Evolutionary conservation across 2,888 invertebrate genomes (phyloP).

Genomic region (Hypsopygia costalis): DNA sequence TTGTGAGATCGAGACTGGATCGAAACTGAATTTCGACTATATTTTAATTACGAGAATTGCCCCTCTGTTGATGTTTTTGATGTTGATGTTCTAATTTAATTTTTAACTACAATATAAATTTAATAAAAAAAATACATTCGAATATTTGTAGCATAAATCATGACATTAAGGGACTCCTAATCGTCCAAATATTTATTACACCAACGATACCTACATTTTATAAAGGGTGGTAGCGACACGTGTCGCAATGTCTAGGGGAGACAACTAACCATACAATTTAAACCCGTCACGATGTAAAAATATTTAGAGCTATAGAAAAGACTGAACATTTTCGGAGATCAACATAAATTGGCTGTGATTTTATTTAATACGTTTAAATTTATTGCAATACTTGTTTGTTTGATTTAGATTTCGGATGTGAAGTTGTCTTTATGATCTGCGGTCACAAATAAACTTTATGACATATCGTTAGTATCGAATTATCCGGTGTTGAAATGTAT

Average conservation of each 20-base stretch:
- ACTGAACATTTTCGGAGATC: conserved; percentile 20
- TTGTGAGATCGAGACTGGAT: too few relatives aligned
- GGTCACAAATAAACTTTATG: conserved; percentile 50
- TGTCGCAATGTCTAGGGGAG: conserved; percentile 46
- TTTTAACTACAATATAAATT: too few relatives aligned
- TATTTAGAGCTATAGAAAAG: conserved; percentile 7
- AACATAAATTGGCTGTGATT: conserved; percentile 40
- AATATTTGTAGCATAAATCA: conserved; percentile 35
- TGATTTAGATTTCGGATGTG: conserved; percentile 59
- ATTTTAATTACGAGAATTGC: too few relatives aligned
- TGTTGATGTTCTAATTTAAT: too few relatives aligned
- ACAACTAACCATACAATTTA: conserved; percentile 27
- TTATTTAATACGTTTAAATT: conserved; percentile 72
- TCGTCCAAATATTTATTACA: conserved; percentile 71
- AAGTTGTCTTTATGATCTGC: conserved; percentile 59
- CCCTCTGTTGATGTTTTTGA: too few relatives aligned
- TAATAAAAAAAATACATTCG: too few relatives aligned
- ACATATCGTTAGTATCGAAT: conserved; percentile 43
- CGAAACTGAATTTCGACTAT: too few relatives aligned
- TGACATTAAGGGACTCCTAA: conserved; percentile 42
- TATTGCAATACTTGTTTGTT: conserved; percentile 58
- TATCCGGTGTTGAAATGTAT: conserved; percentile 21
- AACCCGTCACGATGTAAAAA: conserved; percentile 24
- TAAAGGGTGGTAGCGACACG: conserved; percentile 65
- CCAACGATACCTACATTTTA: conserved; percentile 38